Conservation (phyloP, 2,113 vertebrate genomes). For the human (Homo sapiens) region GRCh38 chr2:124324001-124324500, state of each 20-base stretch:
- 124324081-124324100: not conserved
- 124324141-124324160: not conserved
- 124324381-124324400: not conserved
- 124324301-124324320: not conserved
- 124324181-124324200: not conserved
- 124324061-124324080: not conserved
- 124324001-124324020: not conserved
- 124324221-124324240: not conserved
- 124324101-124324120: not conserved
- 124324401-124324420: not conserved
- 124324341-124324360: not conserved
- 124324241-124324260: not conserved
- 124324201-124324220: not conserved
- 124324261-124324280: not conserved
- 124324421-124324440: not conserved
- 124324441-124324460: not conserved
- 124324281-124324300: not conserved
- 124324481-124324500: fast-evolving
- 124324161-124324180: not conserved
- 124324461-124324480: not conserved
- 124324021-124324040: not conserved
- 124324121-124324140: not conserved
- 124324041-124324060: not conserved
- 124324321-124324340: fast-evolving
- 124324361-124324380: not conserved